A percentile compares a stretch with the other conserved stretches of the same genome.
Evolutionary conservation across 2,113 vertebrate species (phyloP).

Genomic region (Suricata suricatta): DNA sequence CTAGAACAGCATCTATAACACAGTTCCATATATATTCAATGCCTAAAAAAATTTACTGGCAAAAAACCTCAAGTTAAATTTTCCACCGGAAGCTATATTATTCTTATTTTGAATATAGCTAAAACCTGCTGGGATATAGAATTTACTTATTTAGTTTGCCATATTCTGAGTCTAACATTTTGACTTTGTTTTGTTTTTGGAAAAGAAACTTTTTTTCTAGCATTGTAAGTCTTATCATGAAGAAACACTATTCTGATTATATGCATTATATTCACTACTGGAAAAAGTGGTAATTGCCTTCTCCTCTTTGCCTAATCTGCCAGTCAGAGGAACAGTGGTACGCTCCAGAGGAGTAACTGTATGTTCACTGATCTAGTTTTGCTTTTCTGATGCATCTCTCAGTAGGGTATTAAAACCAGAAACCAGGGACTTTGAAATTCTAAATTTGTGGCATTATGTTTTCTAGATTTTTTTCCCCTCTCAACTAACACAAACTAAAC

Average conservation of each 20-base stretch:
- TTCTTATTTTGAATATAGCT: background rate
- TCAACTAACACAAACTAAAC: background rate
- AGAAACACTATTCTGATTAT: background rate
- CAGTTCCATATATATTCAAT: background rate
- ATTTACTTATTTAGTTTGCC: background rate
- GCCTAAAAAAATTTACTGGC: background rate
- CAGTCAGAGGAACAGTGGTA: background rate
- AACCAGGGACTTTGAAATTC: background rate
- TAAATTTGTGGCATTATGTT: background rate
- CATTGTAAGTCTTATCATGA: background rate
- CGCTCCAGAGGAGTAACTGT: background rate
- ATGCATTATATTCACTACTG: background rate
- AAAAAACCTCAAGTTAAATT: background rate
- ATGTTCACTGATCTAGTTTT: background rate
- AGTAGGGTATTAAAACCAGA: background rate
- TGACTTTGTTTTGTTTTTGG: background rate
- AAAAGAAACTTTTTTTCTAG: background rate
- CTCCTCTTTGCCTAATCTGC: background rate
- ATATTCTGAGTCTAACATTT: background rate
- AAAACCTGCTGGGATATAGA: background rate
- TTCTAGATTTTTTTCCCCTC: background rate
- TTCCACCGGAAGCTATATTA: background rate
- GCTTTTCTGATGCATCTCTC: background rate
- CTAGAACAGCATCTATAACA: background rate
- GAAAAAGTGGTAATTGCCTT: background rate